A percentile compares a stretch with the other conserved stretches of the same genome.
Conservation (phyloP, 2,113 vertebrate species). For the Pangasianodon gigas region DNA sequence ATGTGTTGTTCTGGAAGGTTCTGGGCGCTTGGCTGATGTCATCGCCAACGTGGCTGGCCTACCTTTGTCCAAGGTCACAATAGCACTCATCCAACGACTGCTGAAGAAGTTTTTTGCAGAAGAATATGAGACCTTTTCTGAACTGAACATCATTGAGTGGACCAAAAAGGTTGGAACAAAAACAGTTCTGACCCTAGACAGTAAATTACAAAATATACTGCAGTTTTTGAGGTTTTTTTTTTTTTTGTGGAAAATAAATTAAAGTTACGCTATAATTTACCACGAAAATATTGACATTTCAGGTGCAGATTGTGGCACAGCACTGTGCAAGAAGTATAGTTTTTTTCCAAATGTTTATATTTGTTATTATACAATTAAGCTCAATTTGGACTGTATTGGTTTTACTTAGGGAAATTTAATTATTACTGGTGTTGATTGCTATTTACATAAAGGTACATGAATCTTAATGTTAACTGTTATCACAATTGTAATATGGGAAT, state of each 20-base stretch:
- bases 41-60: conserved; percentile 83
- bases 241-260: not conserved
- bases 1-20: conserved; percentile 90
- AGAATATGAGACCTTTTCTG: conserved; percentile 77
- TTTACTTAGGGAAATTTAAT: not conserved
- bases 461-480: not conserved
- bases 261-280: not conserved
- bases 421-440: not conserved
- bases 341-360: not conserved
- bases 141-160: conserved; percentile 80
- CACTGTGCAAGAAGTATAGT: not conserved
- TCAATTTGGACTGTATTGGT: not conserved
- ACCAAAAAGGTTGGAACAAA: conserved; percentile 86
- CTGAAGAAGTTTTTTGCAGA: conserved; percentile 78
- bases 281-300: not conserved
- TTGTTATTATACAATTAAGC: not conserved
- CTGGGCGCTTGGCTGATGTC: conserved; percentile 90
- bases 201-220: not conserved
- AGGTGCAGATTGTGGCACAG: not conserved
- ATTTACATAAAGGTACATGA: not conserved
- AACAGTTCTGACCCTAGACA: not conserved
- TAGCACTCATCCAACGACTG: conserved; percentile 77
- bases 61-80: conserved; percentile 76
- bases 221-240: not conserved
- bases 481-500: not conserved